Conservation (phyloP, 1,140 invertebrate species). For the Himalopsyche phryganea region DNA sequence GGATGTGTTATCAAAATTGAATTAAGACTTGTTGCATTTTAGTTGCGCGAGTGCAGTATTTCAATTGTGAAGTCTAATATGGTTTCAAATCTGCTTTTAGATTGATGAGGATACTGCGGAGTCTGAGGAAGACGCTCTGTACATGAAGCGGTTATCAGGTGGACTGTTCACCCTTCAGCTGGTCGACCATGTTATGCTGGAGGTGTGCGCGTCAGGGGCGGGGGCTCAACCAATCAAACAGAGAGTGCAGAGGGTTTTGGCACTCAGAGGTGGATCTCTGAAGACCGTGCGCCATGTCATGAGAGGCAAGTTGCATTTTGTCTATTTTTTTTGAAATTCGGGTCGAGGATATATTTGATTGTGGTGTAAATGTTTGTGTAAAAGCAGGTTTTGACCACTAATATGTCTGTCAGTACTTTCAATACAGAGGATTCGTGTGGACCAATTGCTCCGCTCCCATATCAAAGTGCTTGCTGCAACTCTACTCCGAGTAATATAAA, state of each 20-base stretch:
- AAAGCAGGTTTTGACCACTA: too few relatives aligned
- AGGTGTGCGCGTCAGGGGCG: slow-evolving; percentile 75
- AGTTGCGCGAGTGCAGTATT: too few relatives aligned
- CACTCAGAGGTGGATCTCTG: slow-evolving; percentile 82
- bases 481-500: too few relatives aligned
- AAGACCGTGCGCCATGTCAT: slow-evolving; percentile 94
- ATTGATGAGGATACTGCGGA: slow-evolving; percentile 42
- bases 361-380: too few relatives aligned
- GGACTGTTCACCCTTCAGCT: slow-evolving; percentile 95
- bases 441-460: too few relatives aligned
- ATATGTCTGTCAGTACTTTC: too few relatives aligned
- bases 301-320: slow-evolving; percentile 60
- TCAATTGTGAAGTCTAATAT: too few relatives aligned
- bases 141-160: slow-evolving; percentile 83
- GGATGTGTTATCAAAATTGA: too few relatives aligned
- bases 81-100: too few relatives aligned
- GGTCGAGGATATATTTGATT: neutral
- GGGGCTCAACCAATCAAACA: slow-evolving; percentile 77
- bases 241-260: slow-evolving; percentile 83
- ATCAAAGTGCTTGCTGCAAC: too few relatives aligned
- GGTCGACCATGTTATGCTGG: slow-evolving; percentile 92
- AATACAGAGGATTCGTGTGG: too few relatives aligned
- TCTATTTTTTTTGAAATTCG: slow-evolving; percentile 2
- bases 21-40: too few relatives aligned
- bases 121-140: slow-evolving; percentile 66